Conservation (phyloP, 2,888 invertebrate genomes). For the Lamellibrachia columna region DNA sequence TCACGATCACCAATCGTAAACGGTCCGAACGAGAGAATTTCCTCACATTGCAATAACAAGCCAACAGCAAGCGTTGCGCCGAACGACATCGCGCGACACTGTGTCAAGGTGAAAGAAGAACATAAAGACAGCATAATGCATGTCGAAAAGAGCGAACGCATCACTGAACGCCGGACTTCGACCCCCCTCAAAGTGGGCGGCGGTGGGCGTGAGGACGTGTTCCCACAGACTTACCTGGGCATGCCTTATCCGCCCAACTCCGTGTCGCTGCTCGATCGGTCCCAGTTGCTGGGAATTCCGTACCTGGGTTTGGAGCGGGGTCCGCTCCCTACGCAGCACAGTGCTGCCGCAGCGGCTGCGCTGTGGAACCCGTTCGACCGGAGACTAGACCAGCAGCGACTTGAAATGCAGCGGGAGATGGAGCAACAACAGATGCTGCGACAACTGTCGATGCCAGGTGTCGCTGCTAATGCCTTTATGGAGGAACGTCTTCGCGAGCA, state of each 20-base stretch:
- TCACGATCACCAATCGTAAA: conserved; percentile 34
- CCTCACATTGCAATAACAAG: conserved; percentile 14
- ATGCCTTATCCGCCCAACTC: neutral
- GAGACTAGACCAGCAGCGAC: conserved; percentile 19
- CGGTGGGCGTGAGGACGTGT: neutral
- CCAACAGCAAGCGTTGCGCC: neutral
- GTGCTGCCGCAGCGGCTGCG: neutral
- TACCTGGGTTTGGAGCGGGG: neutral
- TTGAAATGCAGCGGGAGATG: conserved; percentile 26
- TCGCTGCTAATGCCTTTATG: neutral
- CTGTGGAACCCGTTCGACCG: conserved; percentile 35
- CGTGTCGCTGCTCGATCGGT: conserved; percentile 20
- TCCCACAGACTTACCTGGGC: neutral
- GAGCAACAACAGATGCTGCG: conserved; percentile 31
- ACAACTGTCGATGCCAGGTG: conserved; percentile 24
- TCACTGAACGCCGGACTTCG: neutral
- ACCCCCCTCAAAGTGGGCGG: neutral
- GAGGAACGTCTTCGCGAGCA: neutral
- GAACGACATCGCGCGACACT: neutral
- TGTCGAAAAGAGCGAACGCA: conserved; percentile 20
- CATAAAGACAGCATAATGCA: conserved; percentile 29
- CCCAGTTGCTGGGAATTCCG: conserved; percentile 23
- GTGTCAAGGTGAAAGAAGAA: conserved; percentile 32
- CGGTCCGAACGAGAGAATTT: conserved; percentile 29
- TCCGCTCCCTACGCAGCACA: conserved; percentile 29